These are phyloP conservation scores for Conopomorpha cramerella DNA, from an alignment of 1,140 invertebrate species.

Conservation along the genomic window DNA sequence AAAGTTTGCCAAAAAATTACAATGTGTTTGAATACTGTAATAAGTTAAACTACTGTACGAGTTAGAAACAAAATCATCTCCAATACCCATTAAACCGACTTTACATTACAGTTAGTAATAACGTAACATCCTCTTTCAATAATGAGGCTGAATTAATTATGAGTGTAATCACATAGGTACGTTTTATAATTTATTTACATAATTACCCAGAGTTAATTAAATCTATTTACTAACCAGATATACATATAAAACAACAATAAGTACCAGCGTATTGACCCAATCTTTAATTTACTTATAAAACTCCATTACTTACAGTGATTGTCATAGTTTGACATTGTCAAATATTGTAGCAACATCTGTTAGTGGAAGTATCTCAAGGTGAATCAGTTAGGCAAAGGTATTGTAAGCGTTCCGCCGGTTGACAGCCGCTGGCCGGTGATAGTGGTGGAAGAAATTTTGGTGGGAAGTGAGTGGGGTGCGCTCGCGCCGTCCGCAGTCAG, in stretches of 20 bases:
- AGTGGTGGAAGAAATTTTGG: conserved; percentile 50
- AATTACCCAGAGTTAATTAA: too few species aligned
- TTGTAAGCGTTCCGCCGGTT: conserved; percentile 5
- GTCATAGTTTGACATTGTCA: neutral
- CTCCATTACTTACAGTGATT: neutral
- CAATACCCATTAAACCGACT: too few species aligned
- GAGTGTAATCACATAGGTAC: too few species aligned
- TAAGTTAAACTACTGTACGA: neutral
- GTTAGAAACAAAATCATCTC: too few species aligned
- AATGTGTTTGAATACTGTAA: neutral
- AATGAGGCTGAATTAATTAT: too few species aligned
- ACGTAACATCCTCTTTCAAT: too few species aligned
- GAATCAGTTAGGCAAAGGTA: too few species aligned
- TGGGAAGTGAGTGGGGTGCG: conserved; percentile 54
- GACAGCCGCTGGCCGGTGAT: conserved; percentile 13
- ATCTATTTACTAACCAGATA: too few species aligned
- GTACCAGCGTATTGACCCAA: neutral
- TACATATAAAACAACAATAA: neutral
- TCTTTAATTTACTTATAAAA: neutral
- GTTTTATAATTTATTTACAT: too few species aligned
- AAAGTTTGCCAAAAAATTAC: neutral
- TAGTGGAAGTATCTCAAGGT: too few species aligned
- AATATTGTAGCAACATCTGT: neutral
- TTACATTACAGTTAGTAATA: too few species aligned
- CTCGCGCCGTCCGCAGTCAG: conserved; percentile 42